Base-by-base conservation (phyloP, 2,888 invertebrate species). In the Drosophila setosimentum region DNA sequence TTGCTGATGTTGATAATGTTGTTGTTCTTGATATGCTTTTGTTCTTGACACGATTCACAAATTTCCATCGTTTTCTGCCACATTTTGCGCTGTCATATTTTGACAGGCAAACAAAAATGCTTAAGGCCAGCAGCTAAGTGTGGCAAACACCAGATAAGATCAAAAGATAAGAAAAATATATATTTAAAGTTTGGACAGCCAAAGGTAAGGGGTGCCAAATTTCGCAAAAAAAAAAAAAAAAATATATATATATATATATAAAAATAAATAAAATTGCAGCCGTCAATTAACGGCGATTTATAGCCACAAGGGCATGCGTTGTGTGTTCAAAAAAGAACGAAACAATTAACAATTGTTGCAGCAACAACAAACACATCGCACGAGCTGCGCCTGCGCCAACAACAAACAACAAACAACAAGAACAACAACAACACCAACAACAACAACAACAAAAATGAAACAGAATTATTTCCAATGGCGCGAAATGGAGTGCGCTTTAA, bases 271-370 rank as follows among this genome's bases (percentile, higher is more conserved):
- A 45, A 45, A 24, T 55, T 67, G 60, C 80, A 88, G 72, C 78
- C 75, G 71, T 76, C 79, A 82, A 82, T 82, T 82, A 82, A 82
- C 83, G 77, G 61, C 80, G 78, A 82, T 82, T 82, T 83, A 82
- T 77, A 54, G 71, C 69, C 68, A 42, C 74, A 71, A 82, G 82
- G 82, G 79, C 76, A 68, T 61, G 77, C 62, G 48, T 30, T 35
- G 33, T 37, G 45, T 58, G 59, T 60, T 50, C 48, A 49, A 72
- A 78, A 37, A 13, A n/a, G 37, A 80, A 64, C 67, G 80, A 73
- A 82, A 90, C 90, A 87, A 90, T 88, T 87, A 90, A 87, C 88
- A 85, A 87, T 90, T 87, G 86, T 89, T 89, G 81, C 72, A 55
- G n/a, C 70, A 62, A 40, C 76, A 62, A 40, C 65, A 76, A 69